A percentile compares a stretch with the other conserved stretches of the same genome.
Conservation (phyloP, 2,888 invertebrate genomes). For the Coleophora deauratella region DNA sequence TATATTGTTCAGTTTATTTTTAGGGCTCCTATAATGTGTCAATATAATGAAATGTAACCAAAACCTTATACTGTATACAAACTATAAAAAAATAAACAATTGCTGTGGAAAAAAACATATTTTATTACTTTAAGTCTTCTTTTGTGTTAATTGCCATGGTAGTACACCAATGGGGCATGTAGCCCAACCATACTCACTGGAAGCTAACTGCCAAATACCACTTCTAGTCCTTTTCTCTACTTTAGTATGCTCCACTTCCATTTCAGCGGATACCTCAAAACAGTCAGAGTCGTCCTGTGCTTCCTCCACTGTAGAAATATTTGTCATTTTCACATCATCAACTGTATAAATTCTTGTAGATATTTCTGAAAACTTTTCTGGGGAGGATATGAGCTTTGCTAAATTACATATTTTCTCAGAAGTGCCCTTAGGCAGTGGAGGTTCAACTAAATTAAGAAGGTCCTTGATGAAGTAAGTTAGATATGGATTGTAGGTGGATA, state of each 20-base stretch:
- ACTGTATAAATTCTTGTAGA: conserved; percentile 53
- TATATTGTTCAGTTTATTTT: conserved; percentile 67
- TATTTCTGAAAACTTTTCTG: conserved; percentile 29
- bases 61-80: conserved; percentile 69
- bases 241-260: conserved; percentile 8
- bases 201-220: conserved; percentile 48
- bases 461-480: conserved; percentile 46
- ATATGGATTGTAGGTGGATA: conserved; percentile 52
- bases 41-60: conserved; percentile 71
- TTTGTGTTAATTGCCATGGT: conserved; percentile 49
- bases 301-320: conserved; percentile 8
- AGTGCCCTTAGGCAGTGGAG: conserved; percentile 34
- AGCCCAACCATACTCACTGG: conserved; percentile 48
- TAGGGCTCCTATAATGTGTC: conserved; percentile 64
- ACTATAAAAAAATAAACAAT: conserved; percentile 62
- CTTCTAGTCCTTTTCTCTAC: conserved; percentile 9
- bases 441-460: conserved; percentile 42
- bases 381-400: conserved; percentile 46
- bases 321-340: conserved; percentile 53
- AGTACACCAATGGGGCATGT: conserved; percentile 65
- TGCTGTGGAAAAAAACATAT: conserved; percentile 45
- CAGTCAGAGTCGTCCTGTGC: conserved; percentile 18
- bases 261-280: conserved; percentile 9
- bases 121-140: conserved; percentile 17
- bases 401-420: conserved; percentile 38